Evolutionary conservation across 2,888 invertebrate species (phyloP).

Genomic region (Erebia palarica): DNA sequence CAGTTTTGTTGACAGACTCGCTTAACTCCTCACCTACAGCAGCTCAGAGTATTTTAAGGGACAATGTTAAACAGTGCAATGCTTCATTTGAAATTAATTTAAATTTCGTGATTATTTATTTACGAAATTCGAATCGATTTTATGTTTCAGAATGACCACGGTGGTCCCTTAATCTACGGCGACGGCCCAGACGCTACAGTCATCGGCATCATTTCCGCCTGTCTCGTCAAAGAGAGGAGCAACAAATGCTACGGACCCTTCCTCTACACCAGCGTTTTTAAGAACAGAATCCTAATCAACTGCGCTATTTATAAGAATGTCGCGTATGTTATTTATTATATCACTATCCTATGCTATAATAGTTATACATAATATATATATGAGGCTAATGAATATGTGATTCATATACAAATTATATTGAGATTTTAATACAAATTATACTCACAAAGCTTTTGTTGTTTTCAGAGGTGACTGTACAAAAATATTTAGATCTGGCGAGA

Average conservation of each 20-base stretch:
- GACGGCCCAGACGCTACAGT: constrained; percentile 59
- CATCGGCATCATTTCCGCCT: constrained; percentile 71
- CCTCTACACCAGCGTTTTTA: constrained; percentile 69
- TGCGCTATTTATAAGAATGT: constrained; percentile 67
- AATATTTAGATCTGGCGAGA: constrained; percentile 58
- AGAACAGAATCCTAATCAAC: constrained; percentile 69
- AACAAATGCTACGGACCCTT: constrained; percentile 74
- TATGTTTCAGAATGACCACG: constrained; percentile 65
- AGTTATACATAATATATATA: too few species aligned
- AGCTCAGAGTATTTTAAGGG: too few species aligned
- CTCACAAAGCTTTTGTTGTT: constrained; percentile 28
- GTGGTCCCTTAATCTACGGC: constrained; percentile 69
- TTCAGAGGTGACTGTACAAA: constrained; percentile 58
- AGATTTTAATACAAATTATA: too few species aligned
- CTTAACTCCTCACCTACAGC: too few species aligned
- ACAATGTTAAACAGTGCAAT: too few species aligned
- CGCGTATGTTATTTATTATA: background rate
- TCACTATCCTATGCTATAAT: too few species aligned
- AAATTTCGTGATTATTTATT: too few species aligned
- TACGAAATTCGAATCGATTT: background rate
- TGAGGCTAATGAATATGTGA: too few species aligned
- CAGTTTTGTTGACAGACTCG: too few species aligned
- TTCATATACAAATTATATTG: too few species aligned
- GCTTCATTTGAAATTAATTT: too few species aligned
- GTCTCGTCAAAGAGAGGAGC: constrained; percentile 65